Evolutionary conservation across 2,888 invertebrate genomes (phyloP), one percentile per base, ranked within the genome.

Genomic region (Helicoverpa assulta): DNA sequence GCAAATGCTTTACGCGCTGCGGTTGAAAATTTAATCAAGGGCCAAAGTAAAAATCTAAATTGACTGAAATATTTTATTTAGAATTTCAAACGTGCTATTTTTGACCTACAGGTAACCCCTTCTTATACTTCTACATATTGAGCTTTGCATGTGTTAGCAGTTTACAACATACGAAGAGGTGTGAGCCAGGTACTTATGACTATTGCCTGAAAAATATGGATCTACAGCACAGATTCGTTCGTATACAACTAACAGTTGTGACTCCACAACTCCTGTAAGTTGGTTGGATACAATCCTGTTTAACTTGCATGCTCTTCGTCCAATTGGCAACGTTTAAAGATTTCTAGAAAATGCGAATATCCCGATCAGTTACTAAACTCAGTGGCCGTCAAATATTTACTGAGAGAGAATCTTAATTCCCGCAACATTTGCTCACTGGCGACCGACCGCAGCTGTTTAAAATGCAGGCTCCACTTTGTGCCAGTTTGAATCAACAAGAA

Each of bases 401-500:
- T 52, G 74, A 60, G 60, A 60, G 64, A 26, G 53, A 63, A 53
- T 75, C 61, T 75, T 62, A 60, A 80, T 64, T 50, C 29, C n/a
- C 21, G n/a, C 56, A 47, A 68, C 69, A 54, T 57, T 52, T 33
- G 21, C 80, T 60, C 64, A 54, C 76, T 64, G 68, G 69, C 58
- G 80, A 47, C 53, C 58, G 43, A 70, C 76, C 81, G 21, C 76
- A 59, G 60, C 76, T 76, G 81, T 60, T 76, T 80, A 76, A 80
- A 59, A 80, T 76, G 81, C 81, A 80, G 77, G 77, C 33, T 59
- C 62, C 52, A 43, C 33, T 60, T 29, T 16, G 37, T 56, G 26
- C 53, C 81, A 55, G 81, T 62, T 80, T 59, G 37, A 66, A 70
- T 80, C 77, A 76, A 76, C 76, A 80, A 80, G 65, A 70, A 62